Base-by-base conservation (phyloP, 2,113 vertebrate species). In the Anser brachyrhynchus region DNA sequence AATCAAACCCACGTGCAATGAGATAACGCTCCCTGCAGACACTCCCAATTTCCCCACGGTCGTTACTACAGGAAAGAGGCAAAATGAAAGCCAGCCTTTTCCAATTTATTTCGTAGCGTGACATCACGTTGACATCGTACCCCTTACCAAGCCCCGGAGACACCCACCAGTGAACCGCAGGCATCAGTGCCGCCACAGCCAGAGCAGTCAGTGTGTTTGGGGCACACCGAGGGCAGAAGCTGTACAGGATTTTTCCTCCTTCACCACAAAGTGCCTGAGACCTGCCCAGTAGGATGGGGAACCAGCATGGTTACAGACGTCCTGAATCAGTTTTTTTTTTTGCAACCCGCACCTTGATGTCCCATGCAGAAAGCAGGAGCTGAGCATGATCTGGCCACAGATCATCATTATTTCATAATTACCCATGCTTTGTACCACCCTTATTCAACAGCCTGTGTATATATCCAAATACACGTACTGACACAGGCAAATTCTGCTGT, bases 181-280 rank as follows among this genome's bases (percentile, higher is more conserved):
- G 11, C 55, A 29, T 7, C 29, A 54, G 49, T 20, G 57, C 13
- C 39, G 58, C 62, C 1, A 1, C 11, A 58, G 49, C 43, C 44
- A 33, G 0, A 2, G 37, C 9, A 2, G 4, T 4, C 2, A 9
- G 15, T 11, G 15, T 17, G 33, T 54, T 58, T 35, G 12, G 62
- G 26, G 55, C 52, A 35, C 2, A 2, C 1, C 4, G 33, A 58
- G 13, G 70, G 29, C 11, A 43, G 52, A 71, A 76, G 64, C 37
- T 26, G 25, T 49, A 29, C 52, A 58, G 29, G 6, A 26, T 11
- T 54, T 77, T 66, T 29, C 58, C 19, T 72, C 61, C 62, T 55
- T 41, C 11, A 41, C 23, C 65, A 57, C 35, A 23, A 90, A 88
- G 41, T 0, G 1, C 13, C 13, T 41, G 19, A 73, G 70, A 73